phyloP scores from a whole-genome alignment of 2,113 vertebrate species.

The Dermatemys mawii region DNA sequence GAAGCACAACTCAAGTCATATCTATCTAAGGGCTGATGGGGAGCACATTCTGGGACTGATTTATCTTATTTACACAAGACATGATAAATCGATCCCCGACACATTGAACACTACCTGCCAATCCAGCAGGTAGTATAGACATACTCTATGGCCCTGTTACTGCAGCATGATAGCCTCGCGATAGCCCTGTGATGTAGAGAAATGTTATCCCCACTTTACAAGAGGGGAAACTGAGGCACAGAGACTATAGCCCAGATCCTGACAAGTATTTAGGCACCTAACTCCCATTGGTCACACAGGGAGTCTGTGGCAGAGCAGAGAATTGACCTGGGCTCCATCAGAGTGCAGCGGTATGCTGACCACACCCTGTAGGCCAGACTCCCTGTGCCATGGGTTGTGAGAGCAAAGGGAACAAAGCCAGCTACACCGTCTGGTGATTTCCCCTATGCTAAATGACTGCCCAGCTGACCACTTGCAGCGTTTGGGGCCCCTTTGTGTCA shows the following conservation, averaged over 20 bases:
- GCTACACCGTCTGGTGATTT: background rate
- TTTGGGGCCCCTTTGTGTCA: background rate
- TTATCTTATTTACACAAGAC: no score
- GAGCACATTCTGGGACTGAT: no score
- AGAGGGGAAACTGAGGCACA: background rate
- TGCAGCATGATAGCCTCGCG: no score
- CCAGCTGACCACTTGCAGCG: background rate
- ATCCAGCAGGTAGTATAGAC: no score
- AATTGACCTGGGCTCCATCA: background rate
- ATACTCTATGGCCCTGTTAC: no score
- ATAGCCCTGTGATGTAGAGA: background rate
- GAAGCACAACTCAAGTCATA: background rate
- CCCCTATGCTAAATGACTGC: background rate
- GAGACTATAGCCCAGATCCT: background rate
- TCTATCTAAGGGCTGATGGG: no score
- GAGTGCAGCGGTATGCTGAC: rapidly evolving
- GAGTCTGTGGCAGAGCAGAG: background rate
- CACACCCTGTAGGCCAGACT: background rate
- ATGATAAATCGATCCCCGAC: no score
- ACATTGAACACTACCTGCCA: no score
- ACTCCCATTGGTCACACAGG: background rate
- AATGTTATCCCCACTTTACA: background rate
- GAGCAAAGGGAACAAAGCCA: background rate
- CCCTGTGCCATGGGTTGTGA: background rate
- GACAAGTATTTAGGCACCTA: background rate